Conservation (phyloP, 2,888 invertebrate species). For the Criorhina ranunculi region DNA sequence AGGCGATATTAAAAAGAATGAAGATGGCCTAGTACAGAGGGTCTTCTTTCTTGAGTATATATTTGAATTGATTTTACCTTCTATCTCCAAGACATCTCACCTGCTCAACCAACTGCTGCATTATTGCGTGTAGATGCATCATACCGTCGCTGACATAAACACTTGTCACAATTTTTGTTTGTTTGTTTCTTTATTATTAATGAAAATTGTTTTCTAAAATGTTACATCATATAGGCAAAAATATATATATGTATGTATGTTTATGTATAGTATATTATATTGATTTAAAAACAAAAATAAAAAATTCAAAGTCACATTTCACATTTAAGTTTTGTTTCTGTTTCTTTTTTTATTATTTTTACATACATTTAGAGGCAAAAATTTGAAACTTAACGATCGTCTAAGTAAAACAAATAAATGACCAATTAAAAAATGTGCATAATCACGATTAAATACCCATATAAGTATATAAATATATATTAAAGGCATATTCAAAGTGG, state of each 20-base stretch:
- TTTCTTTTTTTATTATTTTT: slow-evolving; percentile 19
- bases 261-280: slow-evolving; percentile 37
- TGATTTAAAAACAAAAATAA: slow-evolving; percentile 30
- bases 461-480: slow-evolving; percentile 53
- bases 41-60: too few species aligned
- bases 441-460: slow-evolving; percentile 26
- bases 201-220: slow-evolving; percentile 70
- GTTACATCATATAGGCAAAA: slow-evolving; percentile 70
- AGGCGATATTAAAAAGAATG: too few species aligned
- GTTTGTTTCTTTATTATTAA: slow-evolving; percentile 61
- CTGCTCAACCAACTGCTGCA: too few species aligned
- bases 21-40: too few species aligned
- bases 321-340: slow-evolving; percentile 29
- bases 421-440: slow-evolving; percentile 39
- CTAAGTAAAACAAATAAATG: slow-evolving; percentile 23
- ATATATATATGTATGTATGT: slow-evolving; percentile 57
- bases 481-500: slow-evolving; percentile 69
- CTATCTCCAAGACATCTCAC: too few species aligned
- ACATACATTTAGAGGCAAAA: slow-evolving; percentile 67
- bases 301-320: slow-evolving; percentile 49
- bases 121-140: too few species aligned
- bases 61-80: too few species aligned
- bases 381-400: slow-evolving; percentile 54
- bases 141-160: too few species aligned
- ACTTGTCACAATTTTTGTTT: background rate